Base-by-base conservation (phyloP, 1,140 invertebrate genomes). In the Drosophila willistoni region DNA sequence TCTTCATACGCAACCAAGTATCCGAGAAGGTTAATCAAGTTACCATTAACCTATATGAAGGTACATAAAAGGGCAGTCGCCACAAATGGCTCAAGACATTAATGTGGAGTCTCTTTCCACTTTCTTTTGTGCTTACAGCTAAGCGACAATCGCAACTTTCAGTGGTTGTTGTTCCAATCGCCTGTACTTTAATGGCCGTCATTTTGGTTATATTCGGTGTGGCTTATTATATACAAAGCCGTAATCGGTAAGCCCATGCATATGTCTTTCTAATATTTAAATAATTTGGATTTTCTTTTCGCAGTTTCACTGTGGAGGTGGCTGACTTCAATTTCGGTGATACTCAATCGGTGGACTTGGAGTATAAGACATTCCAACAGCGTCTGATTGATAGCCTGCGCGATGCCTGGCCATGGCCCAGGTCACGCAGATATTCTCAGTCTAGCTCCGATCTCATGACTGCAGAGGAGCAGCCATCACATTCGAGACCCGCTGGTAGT, bases 301-400 rank as follows among this genome's bases (percentile, higher is more conserved):
- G 54, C 86, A 96, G 96, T 76, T 96, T 96, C 79, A 95, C 94
- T 1, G 94, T 97, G 14, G 97, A 98, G 93, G 96, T 97, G 2
- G 97, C 96, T 0, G 96, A 97, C 90, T 97, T 98, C 83, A 96
- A 98, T 92, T 98, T 97, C 90, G 96, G 96, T 1, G 95, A 96
- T 75, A 93, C 92, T 25, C 94, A 94, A 90, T 94, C 93, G 39
- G 93, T 94, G 9, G 96, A 97, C 68, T 93, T 96, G 91, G 96
- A 97, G 73, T 97, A 97, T 81, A 97, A 97, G 93, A 96, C 96
- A 22, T 97, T 98, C 84, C 93, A 94, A 5, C 96, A 97, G 81
- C 93, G 97, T 51, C 93, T 97, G 2, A 93, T 95, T 29, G 96
- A 97, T 73, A 96, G 96, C n/a, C 94, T 97, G 74, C 92, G 66